phyloP scores from a whole-genome alignment of 1,140 invertebrate genomes.

The Hycleus cichorii region DNA sequence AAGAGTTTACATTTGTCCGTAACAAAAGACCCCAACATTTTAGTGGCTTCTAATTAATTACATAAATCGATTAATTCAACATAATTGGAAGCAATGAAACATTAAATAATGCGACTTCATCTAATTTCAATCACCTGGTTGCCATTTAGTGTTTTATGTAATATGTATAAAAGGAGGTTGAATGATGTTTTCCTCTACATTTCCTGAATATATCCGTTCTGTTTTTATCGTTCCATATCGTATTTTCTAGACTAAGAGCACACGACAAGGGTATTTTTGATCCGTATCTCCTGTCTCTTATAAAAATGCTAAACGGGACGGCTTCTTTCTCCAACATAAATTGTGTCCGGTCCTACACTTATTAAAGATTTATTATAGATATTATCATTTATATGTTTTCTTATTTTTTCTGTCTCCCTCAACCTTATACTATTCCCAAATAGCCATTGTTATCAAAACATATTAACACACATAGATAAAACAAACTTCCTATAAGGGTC shows the following conservation, averaged over 20 bases:
- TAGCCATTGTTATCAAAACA: too few relatives aligned
- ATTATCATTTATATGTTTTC: slow-evolving; percentile 25
- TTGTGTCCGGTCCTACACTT: not conserved
- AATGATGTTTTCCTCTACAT: slow-evolving; percentile 9
- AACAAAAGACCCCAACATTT: too few relatives aligned
- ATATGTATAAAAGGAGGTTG: slow-evolving; percentile 5
- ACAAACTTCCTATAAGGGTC: too few relatives aligned
- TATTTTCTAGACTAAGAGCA: slow-evolving; percentile 20
- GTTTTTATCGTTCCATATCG: slow-evolving; percentile 20
- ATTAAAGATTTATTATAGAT: slow-evolving; percentile 20
- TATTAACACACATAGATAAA: too few relatives aligned
- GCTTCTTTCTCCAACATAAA: slow-evolving; percentile 6
- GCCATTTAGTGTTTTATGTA: not conserved
- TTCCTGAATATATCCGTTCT: slow-evolving; percentile 14
- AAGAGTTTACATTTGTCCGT: too few relatives aligned
- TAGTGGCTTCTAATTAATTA: too few relatives aligned
- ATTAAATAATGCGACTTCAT: too few relatives aligned
- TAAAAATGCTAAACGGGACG: slow-evolving; percentile 23
- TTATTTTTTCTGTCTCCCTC: not conserved
- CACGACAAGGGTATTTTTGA: slow-evolving; percentile 20
- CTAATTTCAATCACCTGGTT: not conserved
- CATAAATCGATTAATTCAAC: too few relatives aligned
- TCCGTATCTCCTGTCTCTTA: slow-evolving; percentile 17
- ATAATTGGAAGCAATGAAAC: too few relatives aligned
- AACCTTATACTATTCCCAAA: too few relatives aligned